Evolutionary conservation across 2,113 vertebrate genomes (phyloP).

Genomic region (pig (Sus scrofa)): DNA sequence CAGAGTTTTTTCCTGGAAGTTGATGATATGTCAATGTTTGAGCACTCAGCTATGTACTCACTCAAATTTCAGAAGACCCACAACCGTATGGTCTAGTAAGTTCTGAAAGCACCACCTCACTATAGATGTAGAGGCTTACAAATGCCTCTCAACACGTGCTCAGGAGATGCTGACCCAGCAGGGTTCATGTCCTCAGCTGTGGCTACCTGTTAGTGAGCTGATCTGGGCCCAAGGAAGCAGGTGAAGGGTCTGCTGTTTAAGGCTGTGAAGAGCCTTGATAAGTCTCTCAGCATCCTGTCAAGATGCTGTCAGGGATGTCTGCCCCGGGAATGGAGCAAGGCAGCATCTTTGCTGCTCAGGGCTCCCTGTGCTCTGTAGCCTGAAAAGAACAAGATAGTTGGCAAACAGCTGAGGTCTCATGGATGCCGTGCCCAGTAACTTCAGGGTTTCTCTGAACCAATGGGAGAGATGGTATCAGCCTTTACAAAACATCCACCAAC

Average conservation of each 20-base stretch:
- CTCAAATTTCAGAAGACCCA: neutral
- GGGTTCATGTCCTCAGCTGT: neutral
- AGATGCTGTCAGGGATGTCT: neutral
- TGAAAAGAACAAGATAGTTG: neutral
- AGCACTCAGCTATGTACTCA: neutral
- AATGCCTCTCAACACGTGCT: neutral
- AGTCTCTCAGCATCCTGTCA: neutral
- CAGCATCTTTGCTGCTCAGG: neutral
- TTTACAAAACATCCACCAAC: neutral
- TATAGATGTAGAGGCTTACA: neutral
- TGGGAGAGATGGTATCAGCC: neutral
- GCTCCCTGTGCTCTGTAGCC: neutral
- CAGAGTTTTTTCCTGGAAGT: neutral
- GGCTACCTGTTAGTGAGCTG: neutral
- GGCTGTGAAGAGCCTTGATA: neutral
- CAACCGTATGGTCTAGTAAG: neutral
- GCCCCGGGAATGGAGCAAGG: neutral
- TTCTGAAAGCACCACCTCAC: neutral
- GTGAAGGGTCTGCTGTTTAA: neutral
- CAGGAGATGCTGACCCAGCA: neutral
- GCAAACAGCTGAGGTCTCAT: neutral
- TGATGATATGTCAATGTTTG: neutral
- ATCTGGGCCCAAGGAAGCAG: neutral
- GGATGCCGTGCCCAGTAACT: too few relatives aligned
- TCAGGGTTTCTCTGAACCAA: neutral